These are phyloP conservation scores for Drosophila guanche DNA, from an alignment of 1,140 invertebrate genomes.

Conservation along the genomic window DNA sequence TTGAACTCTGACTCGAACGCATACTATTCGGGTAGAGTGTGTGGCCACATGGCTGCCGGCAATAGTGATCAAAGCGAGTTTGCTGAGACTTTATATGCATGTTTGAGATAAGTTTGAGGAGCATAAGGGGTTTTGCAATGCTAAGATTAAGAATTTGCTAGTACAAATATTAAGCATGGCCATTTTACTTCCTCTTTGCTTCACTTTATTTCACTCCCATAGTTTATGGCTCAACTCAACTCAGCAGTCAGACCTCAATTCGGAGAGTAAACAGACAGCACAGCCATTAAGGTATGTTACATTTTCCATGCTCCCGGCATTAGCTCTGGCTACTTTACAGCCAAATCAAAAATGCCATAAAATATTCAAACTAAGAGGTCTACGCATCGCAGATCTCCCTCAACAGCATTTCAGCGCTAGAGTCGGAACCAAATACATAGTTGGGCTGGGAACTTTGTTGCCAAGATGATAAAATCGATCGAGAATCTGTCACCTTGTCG, in stretches of 20 bases:
- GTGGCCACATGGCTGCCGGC: too few relatives aligned
- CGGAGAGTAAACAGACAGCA: slow-evolving; percentile 23
- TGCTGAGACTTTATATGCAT: not conserved
- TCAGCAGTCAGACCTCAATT: slow-evolving; percentile 22
- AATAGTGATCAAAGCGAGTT: slow-evolving; percentile 4
- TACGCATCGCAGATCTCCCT: slow-evolving; percentile 2
- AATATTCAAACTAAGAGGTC: slow-evolving; percentile 42
- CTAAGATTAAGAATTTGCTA: too few relatives aligned
- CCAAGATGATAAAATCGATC: slow-evolving; percentile 76
- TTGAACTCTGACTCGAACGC: slow-evolving; percentile 2
- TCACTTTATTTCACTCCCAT: slow-evolving; percentile 2
- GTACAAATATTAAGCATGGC: too few relatives aligned
- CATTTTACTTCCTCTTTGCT: slow-evolving; percentile 18
- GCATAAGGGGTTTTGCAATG: too few relatives aligned
- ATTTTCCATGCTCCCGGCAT: slow-evolving; percentile 46
- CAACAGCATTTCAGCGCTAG: slow-evolving; percentile 43
- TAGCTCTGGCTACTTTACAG: slow-evolving; percentile 44
- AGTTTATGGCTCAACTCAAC: slow-evolving; percentile 6
- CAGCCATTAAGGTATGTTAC: slow-evolving; percentile 52
- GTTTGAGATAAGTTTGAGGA: too few relatives aligned
- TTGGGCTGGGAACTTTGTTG: slow-evolving; percentile 57
- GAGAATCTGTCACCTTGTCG: slow-evolving; percentile 79
- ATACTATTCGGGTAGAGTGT: not conserved
- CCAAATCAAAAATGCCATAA: slow-evolving; percentile 47
- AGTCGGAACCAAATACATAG: slow-evolving; percentile 14